Base-by-base conservation (phyloP, 2,797 vertebrate genomes). In the Myripristis murdjan region DNA sequence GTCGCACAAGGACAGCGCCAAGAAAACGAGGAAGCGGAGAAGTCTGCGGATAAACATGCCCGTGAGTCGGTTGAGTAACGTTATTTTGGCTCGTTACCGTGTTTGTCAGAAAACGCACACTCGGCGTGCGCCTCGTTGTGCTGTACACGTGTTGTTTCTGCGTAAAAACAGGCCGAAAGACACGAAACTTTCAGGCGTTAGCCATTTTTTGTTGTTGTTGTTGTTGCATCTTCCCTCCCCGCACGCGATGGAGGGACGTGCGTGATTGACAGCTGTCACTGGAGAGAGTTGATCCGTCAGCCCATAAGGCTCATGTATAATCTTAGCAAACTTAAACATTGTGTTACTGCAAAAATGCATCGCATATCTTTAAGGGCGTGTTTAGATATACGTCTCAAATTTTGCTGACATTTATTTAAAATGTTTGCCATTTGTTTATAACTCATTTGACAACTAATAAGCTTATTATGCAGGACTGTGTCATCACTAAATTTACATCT, bases 41-140 rank as follows among this genome's bases (percentile, higher is more conserved):
- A 72, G 87, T 77, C 91, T 95, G 78, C 92, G 93, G 71, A 90
- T 95, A 64, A 92, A 94, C 90, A 91, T 95, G 92, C 94, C 93
- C 60, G 94, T 95, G 87, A 94, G 93, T 93, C 85, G 68, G 54
- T 79, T 71, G 81, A 84, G 73, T 86, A 84, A 79, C 64, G 22
- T 67, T 79, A 4, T 78, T 47, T 53, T 77, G 49, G 31, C 59
- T 69, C 72, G 58, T 52, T 48, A 14, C 51, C 44, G 66, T 43
- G 68, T 43, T 48, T 15, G 18, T 18, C 20, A 10, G 1, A 22
- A 16, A 60, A 43, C 47, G 26, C 47, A 33, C 12, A 4, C 37
- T 39, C 12, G n/a, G 43, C 31, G 2, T 1, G 0, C 15, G 15
- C 2, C 9, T 53, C 31, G 5, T 24, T 23, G 5, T 33, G 20